Percentiles rank a stretch among this genome's conserved stretches.
These are phyloP conservation scores for Leptinotarsa rubiginosa DNA, from an alignment of 2,888 invertebrate species.

Conservation along the genomic window DNA sequence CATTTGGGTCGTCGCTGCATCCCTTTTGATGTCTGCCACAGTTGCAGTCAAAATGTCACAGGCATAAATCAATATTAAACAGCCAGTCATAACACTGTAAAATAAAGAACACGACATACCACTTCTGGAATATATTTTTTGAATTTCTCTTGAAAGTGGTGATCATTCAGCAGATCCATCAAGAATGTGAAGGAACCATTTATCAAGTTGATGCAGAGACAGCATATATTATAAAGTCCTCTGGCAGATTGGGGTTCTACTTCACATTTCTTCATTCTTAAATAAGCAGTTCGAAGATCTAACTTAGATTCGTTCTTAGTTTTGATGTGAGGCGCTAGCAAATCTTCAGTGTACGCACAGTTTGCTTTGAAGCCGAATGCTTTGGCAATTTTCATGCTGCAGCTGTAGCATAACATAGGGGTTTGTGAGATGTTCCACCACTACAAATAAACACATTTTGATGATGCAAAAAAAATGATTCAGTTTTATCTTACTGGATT, in stretches of 20 bases:
- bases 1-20: too few species aligned
- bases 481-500: constrained; percentile 8
- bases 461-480: neutral
- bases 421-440: constrained; percentile 19
- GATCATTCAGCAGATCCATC: neutral
- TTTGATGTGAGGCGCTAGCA: constrained; percentile 1
- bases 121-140: constrained; percentile 6
- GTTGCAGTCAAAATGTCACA: too few species aligned
- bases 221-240: constrained; percentile 6
- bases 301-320: neutral
- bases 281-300: neutral
- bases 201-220: constrained; percentile 4
- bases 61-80: too few species aligned
- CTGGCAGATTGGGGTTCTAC: neutral
- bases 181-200: constrained; percentile 1
- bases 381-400: constrained; percentile 7
- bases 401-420: constrained; percentile 19
- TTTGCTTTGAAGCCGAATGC: constrained; percentile 14
- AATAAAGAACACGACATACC: neutral
- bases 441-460: neutral
- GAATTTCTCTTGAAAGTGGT: constrained; percentile 10
- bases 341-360: constrained; percentile 1
- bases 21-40: too few species aligned
- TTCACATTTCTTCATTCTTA: constrained; percentile 10
- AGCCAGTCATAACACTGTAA: neutral